Base-by-base conservation (phyloP, 37 sponge, comb jelly and placozoan species). In the Chondrilla cf. caribensis region DNA sequence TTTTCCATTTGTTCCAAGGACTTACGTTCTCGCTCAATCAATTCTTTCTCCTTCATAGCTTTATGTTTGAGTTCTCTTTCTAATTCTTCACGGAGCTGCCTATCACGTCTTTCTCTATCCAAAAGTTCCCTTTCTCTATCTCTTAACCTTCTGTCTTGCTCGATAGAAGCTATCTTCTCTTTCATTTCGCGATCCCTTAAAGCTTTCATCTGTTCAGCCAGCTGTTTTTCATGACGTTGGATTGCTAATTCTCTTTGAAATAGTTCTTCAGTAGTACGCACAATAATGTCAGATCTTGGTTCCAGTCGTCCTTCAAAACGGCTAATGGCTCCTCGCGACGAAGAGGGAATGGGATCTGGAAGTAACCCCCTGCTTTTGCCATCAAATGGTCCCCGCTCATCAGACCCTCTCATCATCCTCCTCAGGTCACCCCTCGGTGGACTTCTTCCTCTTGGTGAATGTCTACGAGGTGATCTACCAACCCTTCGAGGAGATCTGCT, bases 91-190 rank as follows among this genome's bases (percentile, higher is more conserved):
- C 85, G 54, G 1, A 81, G 31, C 38, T 82, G 88, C 7, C 87
- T 39, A 32, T 91, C 88, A 21, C 88, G 58, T 28, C 42, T 65
- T 41, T 85, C 84, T 7, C 82, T 55, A 33, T 87, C 86, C 35
- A 82, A 41, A 25, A 86, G 40, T 18, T 85, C 90, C 51, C 90
- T 77, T 65, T 85, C 90, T 38, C 78, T 82, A 64, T 89, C 83
- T 44, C 82, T 82, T 37, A 83, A 78, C 38, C 57, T n/a, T 19
- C 86, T 60, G 72, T 89, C 90, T 58, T 85, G 86, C 38, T 89
- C 90, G 4, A 66, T 79, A 24, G 82, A 32, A 24, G 35, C 26
- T 38, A 82, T 76, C 47, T 86, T 70, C 60, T 86, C 90, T 36
- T 85, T 54, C 32, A 83, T 29, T 25, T 90, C 90, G 6, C 87